phyloP scores from a whole-genome alignment of 2,797 vertebrate genomes.

The Fundulus diaphanus region DNA sequence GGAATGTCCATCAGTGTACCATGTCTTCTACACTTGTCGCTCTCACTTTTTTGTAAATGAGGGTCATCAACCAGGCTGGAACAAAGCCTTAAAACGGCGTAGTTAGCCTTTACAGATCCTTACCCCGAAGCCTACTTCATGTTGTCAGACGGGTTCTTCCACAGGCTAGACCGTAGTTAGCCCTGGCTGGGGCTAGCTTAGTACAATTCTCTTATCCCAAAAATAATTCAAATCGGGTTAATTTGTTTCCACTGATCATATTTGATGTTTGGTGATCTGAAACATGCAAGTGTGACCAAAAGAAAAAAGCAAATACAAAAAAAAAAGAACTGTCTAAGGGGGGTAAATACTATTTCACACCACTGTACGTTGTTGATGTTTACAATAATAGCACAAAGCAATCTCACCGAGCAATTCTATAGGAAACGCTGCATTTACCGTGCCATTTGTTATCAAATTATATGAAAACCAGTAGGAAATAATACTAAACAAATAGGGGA shows the following conservation, averaged over 20 bases:
- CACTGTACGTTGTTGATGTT: background rate
- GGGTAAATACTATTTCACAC: background rate
- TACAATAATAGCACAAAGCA: background rate
- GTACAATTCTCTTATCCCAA: background rate
- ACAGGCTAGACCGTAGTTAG: background rate
- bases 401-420: background rate
- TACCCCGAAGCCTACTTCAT: background rate
- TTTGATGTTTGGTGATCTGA: background rate
- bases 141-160: background rate
- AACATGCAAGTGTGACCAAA: background rate
- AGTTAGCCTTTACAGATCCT: background rate
- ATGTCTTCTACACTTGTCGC: background rate
- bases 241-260: background rate
- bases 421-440: background rate
- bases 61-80: background rate
- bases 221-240: background rate
- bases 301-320: no score
- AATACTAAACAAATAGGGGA: background rate
- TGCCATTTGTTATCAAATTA: background rate
- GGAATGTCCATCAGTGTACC: background rate
- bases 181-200: background rate
- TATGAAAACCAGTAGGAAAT: no score
- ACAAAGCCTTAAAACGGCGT: background rate
- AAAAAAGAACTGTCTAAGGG: background rate
- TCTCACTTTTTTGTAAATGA: background rate